Conservation (phyloP, 64 coral and sea anemone genomes). For the Hydrozoanthus tunicans region DNA sequence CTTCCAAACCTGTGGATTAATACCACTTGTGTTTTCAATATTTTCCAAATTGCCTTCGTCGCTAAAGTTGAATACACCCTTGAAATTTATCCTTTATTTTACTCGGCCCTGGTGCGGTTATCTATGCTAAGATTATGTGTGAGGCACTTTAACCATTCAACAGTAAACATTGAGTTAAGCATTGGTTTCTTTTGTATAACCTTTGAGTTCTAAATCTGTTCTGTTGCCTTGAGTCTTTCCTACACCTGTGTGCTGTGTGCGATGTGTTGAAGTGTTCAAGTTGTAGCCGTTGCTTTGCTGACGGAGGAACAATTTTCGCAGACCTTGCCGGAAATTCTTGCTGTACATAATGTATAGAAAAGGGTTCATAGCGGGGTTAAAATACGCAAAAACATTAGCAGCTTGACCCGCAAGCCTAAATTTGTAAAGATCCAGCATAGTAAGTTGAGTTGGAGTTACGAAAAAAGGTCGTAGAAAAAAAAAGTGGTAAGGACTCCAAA, state of each 20-base stretch:
- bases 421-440: background rate
- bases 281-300: background rate
- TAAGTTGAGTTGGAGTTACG: background rate
- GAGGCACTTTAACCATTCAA: no score
- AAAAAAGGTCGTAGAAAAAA: conserved; percentile 5
- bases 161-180: no score
- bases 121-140: no score
- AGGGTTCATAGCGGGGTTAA: conserved; percentile 36
- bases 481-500: conserved; percentile 42
- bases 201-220: no score
- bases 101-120: no score
- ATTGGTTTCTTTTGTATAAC: no score
- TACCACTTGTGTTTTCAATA: no score
- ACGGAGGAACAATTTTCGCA: background rate
- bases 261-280: background rate
- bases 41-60: no score
- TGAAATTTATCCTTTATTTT: no score
- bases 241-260: background rate
- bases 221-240: no score
- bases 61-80: no score
- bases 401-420: background rate
- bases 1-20: no score
- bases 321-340: conserved; percentile 40
- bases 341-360: conserved; percentile 29
- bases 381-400: conserved; percentile 13